Base-by-base conservation (phyloP, 2,113 vertebrate species). In the Tursiops truncatus region DNA sequence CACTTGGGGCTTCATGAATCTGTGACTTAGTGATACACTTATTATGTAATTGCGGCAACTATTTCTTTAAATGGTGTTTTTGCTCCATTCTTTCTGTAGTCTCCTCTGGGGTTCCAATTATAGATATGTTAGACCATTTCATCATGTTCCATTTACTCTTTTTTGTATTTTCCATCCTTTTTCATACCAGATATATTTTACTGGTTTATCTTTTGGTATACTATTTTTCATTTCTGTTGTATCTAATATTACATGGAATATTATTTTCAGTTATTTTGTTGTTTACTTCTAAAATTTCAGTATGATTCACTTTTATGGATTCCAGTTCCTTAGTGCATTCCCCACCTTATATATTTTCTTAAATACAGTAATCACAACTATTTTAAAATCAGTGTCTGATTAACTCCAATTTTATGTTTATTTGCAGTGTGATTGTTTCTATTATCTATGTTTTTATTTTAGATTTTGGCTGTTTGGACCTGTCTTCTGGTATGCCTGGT, bases 371-470 rank as follows among this genome's bases (percentile, higher is more conserved):
- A 67, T 47, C 56, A 83, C 9, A 79, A 88, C 67, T 85, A 81
- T 77, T 89, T 93, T 79, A 62, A 88, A 95, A 56, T 50, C 50
- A 62, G 20, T 82, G 28, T 68, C 67, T 82, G 21, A 79, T 94
- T 92, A 84, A 65, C 14, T 93, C n/a, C 15, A 93, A 50, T 65
- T 83, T 97, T 70, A 83, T 33, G 15, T 53, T 95, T 91, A 70
- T 84, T 56, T 67, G 53, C 23, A 79, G 26, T 70, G 31, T 94
- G 26, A 83, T 89, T 47, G 5, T 90, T 83, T 76, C 20, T 93
- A 31, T 58, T 89, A 11, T 70, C 33, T 91, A 12, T 67, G 12
- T 67, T 65, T 97, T 92, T 87, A 67, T 41, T 92, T 94, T 67
- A 76, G 36, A 71, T 76, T 93, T 96, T 93, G 65, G 12, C 38